Conservation (phyloP, 2,797 vertebrate species). For the Sandelia bainsii region DNA sequence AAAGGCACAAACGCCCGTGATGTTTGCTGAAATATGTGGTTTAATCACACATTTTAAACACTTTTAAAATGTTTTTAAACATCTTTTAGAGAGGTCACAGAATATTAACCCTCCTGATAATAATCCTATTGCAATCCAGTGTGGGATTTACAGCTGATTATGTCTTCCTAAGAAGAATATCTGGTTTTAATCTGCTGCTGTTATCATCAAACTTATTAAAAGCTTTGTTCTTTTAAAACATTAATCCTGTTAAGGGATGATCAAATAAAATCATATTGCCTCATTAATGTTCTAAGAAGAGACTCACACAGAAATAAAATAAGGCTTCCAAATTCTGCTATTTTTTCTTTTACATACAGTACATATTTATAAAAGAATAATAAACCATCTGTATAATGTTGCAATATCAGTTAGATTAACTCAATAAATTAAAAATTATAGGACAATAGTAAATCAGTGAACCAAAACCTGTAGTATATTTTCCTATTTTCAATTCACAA, state of each 20-base stretch:
- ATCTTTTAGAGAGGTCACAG: constrained; percentile 35
- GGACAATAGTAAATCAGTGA: too few relatives aligned
- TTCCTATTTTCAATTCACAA: too few relatives aligned
- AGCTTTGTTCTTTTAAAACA: constrained; percentile 68
- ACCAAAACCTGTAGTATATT: too few relatives aligned
- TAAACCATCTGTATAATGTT: not conserved
- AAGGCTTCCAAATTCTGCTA: not conserved
- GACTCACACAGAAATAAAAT: constrained; percentile 25
- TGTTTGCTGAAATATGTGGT: not conserved
- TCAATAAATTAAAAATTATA: not conserved
- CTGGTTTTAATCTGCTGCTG: constrained; percentile 55
- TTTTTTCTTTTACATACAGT: not conserved
- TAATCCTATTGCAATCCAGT: constrained; percentile 33
- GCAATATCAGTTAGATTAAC: not conserved
- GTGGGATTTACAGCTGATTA: constrained; percentile 51
- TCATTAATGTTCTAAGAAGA: constrained; percentile 51
- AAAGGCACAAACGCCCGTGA: not conserved
- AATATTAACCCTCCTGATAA: constrained; percentile 51
- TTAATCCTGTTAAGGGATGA: constrained; percentile 74
- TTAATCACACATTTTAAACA: constrained; percentile 17
- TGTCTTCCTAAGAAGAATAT: constrained; percentile 58
- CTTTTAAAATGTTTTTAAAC: constrained; percentile 22
- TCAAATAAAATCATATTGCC: constrained; percentile 63
- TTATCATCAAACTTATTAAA: constrained; percentile 74
- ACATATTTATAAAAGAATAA: not conserved